Evolutionary conservation across 2,888 invertebrate species (phyloP).

Genomic region (Toxonevra muliebris): DNA sequence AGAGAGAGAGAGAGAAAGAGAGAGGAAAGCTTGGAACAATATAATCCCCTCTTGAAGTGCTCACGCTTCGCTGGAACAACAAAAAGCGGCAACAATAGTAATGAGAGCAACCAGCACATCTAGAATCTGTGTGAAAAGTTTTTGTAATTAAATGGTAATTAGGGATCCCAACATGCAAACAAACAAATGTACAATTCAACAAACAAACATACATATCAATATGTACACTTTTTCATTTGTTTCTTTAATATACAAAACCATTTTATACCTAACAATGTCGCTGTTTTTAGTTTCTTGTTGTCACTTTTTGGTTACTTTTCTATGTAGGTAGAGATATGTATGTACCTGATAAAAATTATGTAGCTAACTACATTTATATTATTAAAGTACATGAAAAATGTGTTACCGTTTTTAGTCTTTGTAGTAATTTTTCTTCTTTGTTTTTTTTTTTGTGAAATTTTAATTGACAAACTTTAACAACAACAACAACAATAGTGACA

Average conservation of each 20-base stretch:
- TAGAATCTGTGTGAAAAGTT: slow-evolving; percentile 23
- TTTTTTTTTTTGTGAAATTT: slow-evolving; percentile 27
- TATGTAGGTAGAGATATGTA: too few species aligned
- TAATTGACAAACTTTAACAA: slow-evolving; percentile 50
- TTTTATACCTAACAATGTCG: not conserved
- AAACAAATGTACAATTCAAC: not conserved
- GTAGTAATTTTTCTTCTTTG: slow-evolving; percentile 14
- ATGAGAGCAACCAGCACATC: slow-evolving; percentile 7
- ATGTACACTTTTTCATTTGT: not conserved
- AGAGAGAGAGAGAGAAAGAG: too few species aligned
- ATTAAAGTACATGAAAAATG: slow-evolving; percentile 41
- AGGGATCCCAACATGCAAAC: slow-evolving; percentile 59
- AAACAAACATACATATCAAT: slow-evolving; percentile 3
- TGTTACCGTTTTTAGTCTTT: slow-evolving; percentile 38
- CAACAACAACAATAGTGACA: slow-evolving; percentile 24
- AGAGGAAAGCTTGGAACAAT: too few species aligned
- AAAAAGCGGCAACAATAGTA: too few species aligned
- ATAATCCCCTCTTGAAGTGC: not conserved
- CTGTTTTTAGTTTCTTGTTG: not conserved
- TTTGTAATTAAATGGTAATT: slow-evolving; percentile 65
- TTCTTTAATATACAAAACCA: too few species aligned
- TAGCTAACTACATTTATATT: not conserved
- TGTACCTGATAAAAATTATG: too few species aligned
- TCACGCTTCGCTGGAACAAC: not conserved
- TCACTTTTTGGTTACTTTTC: not conserved